These are phyloP conservation scores for Volucella zonaria DNA, from an alignment of 2,888 invertebrate genomes.

Conservation along the genomic window DNA sequence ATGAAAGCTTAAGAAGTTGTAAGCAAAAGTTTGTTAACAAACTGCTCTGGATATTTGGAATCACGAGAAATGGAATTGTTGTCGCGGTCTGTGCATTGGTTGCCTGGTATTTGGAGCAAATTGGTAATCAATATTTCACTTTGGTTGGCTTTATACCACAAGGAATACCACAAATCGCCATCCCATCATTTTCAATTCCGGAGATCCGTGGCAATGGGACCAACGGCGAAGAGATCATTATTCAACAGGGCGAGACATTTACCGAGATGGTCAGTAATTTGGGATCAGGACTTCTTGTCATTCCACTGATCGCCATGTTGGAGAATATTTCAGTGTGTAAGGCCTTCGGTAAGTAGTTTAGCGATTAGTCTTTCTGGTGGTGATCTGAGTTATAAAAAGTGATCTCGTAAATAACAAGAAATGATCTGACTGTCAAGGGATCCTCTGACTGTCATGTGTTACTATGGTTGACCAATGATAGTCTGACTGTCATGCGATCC, in stretches of 20 bases:
- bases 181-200: slow-evolving; percentile 87
- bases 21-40: slow-evolving; percentile 86
- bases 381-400: too few species aligned
- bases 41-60: slow-evolving; percentile 88
- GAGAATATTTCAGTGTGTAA: slow-evolving; percentile 91
- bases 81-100: slow-evolving; percentile 88
- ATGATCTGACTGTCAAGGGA: too few species aligned
- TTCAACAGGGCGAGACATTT: slow-evolving; percentile 82
- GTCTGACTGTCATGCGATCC: too few species aligned
- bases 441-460: too few species aligned
- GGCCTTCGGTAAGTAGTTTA: slow-evolving; percentile 76
- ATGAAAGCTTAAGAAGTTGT: slow-evolving; percentile 80
- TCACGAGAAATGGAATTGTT: slow-evolving; percentile 91
- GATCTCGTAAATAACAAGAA: too few species aligned
- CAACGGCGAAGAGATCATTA: slow-evolving; percentile 75
- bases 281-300: slow-evolving; percentile 91
- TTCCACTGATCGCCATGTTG: slow-evolving; percentile 92
- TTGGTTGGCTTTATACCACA: slow-evolving; percentile 89
- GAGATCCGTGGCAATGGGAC: slow-evolving; percentile 78
- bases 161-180: slow-evolving; percentile 87
- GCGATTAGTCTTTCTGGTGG: background rate
- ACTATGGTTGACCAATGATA: too few species aligned
- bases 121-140: slow-evolving; percentile 83
- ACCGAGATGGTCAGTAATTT: slow-evolving; percentile 90
- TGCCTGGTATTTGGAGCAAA: slow-evolving; percentile 86